Evolutionary conservation across 2,888 invertebrate species (phyloP).

Genomic region (Epinotia nisella): DNA sequence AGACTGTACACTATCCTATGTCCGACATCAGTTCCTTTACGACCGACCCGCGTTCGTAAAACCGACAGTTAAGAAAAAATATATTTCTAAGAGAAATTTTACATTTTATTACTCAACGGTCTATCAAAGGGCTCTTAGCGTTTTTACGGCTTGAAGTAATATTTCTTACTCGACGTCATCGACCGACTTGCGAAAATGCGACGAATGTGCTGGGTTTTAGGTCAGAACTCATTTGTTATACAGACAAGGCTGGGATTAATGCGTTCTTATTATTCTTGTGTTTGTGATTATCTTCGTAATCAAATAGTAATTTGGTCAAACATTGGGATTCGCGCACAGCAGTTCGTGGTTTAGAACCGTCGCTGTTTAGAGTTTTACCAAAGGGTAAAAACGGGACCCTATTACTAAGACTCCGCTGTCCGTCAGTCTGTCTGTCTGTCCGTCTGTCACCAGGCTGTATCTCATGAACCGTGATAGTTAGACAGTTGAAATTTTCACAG

Average conservation of each 20-base stretch:
- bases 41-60: constrained; percentile 54
- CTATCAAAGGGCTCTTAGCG: constrained; percentile 63
- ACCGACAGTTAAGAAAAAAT: constrained; percentile 57
- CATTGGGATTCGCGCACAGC: no score
- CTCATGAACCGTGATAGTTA: no score
- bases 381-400: no score
- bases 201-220: neutral
- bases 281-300: no score
- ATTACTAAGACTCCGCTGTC: no score
- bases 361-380: no score
- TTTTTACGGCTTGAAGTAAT: constrained; percentile 59
- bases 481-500: no score
- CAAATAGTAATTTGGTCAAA: no score
- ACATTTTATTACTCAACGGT: constrained; percentile 65
- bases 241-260: neutral
- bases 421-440: no score
- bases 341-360: no score
- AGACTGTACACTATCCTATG: neutral
- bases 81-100: constrained; percentile 62
- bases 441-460: no score
- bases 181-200: constrained; percentile 4
- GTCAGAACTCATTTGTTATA: neutral
- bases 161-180: constrained; percentile 54
- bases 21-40: constrained; percentile 48
- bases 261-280: neutral